phyloP scores from a whole-genome alignment of 2,113 vertebrate genomes.

The Xerus inauris region DNA sequence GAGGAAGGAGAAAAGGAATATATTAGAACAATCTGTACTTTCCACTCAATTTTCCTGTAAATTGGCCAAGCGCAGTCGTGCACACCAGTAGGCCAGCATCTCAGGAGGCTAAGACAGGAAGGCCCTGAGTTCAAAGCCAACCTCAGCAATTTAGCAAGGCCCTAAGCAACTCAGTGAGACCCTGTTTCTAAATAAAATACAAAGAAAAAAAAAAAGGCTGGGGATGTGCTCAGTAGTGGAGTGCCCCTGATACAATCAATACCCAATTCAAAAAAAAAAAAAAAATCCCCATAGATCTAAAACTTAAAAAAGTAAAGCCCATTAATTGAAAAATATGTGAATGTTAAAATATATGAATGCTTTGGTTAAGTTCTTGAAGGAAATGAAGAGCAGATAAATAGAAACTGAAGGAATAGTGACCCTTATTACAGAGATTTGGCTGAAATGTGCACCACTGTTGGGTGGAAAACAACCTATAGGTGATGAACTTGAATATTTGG shows the following conservation, averaged over 20 bases:
- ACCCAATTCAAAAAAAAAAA: too few relatives aligned
- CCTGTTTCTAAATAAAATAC: too few relatives aligned
- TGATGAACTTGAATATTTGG: not conserved
- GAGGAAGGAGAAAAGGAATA: too few relatives aligned
- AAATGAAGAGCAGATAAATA: not conserved
- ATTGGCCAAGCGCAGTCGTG: not conserved
- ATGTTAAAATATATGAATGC: not conserved
- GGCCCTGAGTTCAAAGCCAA: too few relatives aligned
- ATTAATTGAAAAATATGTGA: not conserved
- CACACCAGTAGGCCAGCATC: too few relatives aligned
- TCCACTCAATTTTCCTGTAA: not conserved
- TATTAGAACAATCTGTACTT: not conserved
- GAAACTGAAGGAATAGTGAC: not conserved
- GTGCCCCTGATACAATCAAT: too few relatives aligned
- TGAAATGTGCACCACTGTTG: not conserved
- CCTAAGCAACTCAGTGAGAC: too few relatives aligned
- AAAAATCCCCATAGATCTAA: not conserved
- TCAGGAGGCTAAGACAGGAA: too few relatives aligned
- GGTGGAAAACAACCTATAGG: not conserved
- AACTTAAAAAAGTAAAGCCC: not conserved
- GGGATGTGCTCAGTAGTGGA: too few relatives aligned
- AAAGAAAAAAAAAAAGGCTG: too few relatives aligned
- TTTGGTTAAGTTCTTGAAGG: not conserved
- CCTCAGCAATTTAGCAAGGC: too few relatives aligned
- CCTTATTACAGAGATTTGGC: not conserved